Base-by-base conservation (phyloP, 2,113 vertebrate species). In the Lanius ludovicianus region DNA sequence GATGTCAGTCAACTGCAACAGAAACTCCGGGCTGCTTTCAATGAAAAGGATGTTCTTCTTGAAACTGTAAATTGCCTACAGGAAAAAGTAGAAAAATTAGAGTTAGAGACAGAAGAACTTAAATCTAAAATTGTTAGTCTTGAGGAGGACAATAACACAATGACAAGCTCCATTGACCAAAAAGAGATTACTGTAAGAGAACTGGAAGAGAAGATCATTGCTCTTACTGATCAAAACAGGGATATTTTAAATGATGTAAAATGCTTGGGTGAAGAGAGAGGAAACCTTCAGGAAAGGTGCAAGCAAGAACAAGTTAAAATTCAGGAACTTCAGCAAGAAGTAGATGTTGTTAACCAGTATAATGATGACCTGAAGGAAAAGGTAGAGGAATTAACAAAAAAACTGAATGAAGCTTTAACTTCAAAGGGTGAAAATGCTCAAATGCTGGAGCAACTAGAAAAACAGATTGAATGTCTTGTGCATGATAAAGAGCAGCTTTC, bases 1-100 rank as follows among this genome's bases (percentile, higher is more conserved):
- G 98, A 98, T 85, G 92, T 99, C 64, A 97, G 92, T 91, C 98
- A 98, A 33, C 98, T 99, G 47, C 98, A 99, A 33, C 98, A 99
- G 76, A 98, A 98, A 62, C 96, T 99, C 10, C 93, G 98, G 65
- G 83, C 96, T 92, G 95, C 98, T 90, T 98, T 98, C 95, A 98
- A 98, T 73, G 98, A 99, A 90, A 99, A 97, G 57, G 98, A 99
- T 91, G 41, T 83, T 82, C 95, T 99, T 52, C 96, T 98, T 83
- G 98, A 98, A 96, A 97, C 95, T 47, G 69, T 98, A 55, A 98
- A 98, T 89, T 78, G 19, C 30, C 96, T 99, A 19, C 97, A 96
- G 77, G 57, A 90, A 77, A 96, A 98, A 65, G 93, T 96, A 82
- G 97, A 98, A 79, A 87, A 83, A 35, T 74, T 98, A 35, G 85